Evolutionary conservation across 2,888 invertebrate genomes (phyloP).

Genomic region (Hirtodrosophila trivittata): DNA sequence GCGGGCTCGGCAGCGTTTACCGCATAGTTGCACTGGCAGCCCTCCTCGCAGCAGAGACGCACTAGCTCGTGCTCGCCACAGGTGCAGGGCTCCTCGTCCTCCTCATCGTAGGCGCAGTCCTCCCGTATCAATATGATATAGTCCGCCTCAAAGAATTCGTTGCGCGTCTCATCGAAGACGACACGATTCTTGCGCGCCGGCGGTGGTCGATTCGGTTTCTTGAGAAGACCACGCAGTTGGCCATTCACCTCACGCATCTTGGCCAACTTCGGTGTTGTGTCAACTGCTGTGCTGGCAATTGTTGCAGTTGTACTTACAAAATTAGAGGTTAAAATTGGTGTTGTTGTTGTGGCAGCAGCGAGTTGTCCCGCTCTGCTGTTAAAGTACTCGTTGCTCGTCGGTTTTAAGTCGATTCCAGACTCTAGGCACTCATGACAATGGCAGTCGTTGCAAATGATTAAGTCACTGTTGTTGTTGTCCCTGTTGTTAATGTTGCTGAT

Average conservation of each 20-base stretch:
- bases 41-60: constrained; percentile 88
- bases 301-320: neutral
- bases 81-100: constrained; percentile 90
- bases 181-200: constrained; percentile 90
- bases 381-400: constrained; percentile 14
- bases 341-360: constrained; percentile 8
- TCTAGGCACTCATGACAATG: constrained; percentile 64
- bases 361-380: constrained; percentile 1
- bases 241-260: constrained; percentile 84
- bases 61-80: constrained; percentile 88
- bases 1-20: constrained; percentile 59
- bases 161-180: constrained; percentile 94
- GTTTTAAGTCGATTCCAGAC: constrained; percentile 10
- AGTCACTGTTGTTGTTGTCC: constrained; percentile 5
- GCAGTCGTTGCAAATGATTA: constrained; percentile 44
- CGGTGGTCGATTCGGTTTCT: constrained; percentile 89
- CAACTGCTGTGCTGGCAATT: constrained; percentile 7
- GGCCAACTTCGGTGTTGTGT: neutral
- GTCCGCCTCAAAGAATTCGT: constrained; percentile 96
- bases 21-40: constrained; percentile 86
- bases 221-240: constrained; percentile 86
- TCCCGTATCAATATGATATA: constrained; percentile 95
- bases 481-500: constrained; percentile 37
- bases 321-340: constrained; percentile 7
- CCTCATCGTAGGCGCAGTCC: constrained; percentile 93